Conservation (phyloP, 2,113 vertebrate species). For the Alexandromys fortis region DNA sequence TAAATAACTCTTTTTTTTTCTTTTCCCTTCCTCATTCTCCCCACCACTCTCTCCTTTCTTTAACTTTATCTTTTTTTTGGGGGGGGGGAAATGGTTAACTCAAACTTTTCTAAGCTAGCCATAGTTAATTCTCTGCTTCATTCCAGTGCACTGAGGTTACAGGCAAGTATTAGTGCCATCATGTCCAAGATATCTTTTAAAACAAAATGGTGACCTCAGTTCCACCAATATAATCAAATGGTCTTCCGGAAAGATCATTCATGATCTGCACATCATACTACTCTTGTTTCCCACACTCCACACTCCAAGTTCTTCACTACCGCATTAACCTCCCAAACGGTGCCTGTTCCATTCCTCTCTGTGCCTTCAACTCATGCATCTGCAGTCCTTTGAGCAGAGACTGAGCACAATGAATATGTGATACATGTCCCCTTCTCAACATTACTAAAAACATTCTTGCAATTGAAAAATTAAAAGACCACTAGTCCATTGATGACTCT, state of each 20-base stretch:
- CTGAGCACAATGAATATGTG: neutral
- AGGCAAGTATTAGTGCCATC: neutral
- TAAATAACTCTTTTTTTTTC: neutral
- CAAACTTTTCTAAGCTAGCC: neutral
- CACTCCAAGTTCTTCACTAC: neutral
- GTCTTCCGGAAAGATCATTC: neutral
- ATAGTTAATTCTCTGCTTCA: neutral
- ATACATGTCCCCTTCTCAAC: neutral
- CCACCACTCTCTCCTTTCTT: too few species aligned
- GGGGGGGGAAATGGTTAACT: neutral
- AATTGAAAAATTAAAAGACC: neutral
- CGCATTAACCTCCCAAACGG: neutral
- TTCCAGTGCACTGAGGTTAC: neutral
- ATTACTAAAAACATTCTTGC: neutral
- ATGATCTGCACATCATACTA: neutral
- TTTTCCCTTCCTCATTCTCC: neutral
- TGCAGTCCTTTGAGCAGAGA: neutral
- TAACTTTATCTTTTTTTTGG: too few species aligned
- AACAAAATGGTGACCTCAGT: neutral
- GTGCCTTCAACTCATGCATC: neutral
- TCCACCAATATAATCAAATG: neutral
- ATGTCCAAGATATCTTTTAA: neutral
- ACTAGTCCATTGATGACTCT: neutral
- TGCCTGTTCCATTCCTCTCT: neutral
- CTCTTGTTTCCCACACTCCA: neutral